A percentile compares a stretch with the other conserved stretches of the same genome.
Conservation (phyloP, 2,113 vertebrate genomes). For the Gopherus flavomarginatus region DNA sequence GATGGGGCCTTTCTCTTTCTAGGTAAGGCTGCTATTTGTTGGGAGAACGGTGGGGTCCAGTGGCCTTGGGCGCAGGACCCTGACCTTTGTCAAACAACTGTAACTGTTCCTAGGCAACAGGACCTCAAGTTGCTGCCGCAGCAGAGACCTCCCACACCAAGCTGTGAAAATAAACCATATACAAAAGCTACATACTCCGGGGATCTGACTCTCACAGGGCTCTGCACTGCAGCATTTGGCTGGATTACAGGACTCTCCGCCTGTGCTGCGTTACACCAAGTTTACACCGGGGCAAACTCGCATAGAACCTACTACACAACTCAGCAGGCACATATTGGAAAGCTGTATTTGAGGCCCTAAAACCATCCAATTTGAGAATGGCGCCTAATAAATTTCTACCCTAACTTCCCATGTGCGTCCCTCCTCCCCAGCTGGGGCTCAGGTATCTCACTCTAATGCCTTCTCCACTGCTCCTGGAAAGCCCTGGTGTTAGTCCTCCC, state of each 20-base stretch:
- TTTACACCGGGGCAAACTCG: background rate
- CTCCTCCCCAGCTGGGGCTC: background rate
- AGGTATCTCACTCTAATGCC: conserved; percentile 27
- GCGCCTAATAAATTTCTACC: accelerated
- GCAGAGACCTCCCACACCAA: conserved; percentile 28
- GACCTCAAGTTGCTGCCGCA: background rate
- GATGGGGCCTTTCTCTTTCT: conserved; percentile 36
- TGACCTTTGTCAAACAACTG: background rate
- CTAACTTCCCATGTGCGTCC: background rate
- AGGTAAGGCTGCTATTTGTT: conserved; percentile 52
- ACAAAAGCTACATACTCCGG: background rate
- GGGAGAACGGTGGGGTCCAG: background rate
- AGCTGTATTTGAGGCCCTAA: background rate
- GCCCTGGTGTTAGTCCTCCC: background rate
- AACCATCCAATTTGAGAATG: background rate
- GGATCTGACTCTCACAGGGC: background rate
- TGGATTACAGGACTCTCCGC: background rate
- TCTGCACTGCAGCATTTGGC: background rate
- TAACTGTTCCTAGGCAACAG: background rate
- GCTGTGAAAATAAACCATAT: conserved; percentile 49
- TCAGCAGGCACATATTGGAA: background rate
- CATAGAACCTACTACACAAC: background rate
- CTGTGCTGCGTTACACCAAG: background rate
- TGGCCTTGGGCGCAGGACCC: background rate
- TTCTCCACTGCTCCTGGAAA: conserved; percentile 20